These are phyloP conservation scores for Ametastegia equiseti DNA, from an alignment of 2,888 invertebrate species.

Conservation along the genomic window DNA sequence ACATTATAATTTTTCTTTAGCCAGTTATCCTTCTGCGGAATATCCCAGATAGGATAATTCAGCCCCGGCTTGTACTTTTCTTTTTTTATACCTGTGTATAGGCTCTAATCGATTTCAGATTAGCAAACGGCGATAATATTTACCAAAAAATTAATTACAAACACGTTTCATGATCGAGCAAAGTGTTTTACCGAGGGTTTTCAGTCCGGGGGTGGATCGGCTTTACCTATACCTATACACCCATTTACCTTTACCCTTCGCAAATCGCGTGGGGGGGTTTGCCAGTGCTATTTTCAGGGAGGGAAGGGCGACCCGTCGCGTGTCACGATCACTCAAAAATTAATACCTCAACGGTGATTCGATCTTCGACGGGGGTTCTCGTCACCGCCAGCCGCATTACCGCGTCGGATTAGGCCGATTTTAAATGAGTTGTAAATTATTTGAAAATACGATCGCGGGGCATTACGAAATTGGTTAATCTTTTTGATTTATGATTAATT, in stretches of 20 bases:
- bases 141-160: neutral
- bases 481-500: neutral
- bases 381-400: neutral
- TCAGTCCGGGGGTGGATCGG: neutral
- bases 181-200: no score
- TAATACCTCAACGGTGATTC: constrained; percentile 18
- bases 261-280: neutral
- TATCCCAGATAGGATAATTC: no score
- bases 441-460: neutral
- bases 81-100: neutral
- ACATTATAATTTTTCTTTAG: no score
- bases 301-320: neutral
- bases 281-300: constrained; percentile 4
- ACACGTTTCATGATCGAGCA: neutral
- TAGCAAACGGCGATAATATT: constrained; percentile 2
- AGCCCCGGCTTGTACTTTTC: no score
- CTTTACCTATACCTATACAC: neutral
- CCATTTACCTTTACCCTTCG: neutral
- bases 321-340: constrained; percentile 28
- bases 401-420: neutral
- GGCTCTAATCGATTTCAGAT: constrained; percentile 13
- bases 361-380: neutral
- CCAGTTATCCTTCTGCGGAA: no score
- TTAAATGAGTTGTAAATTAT: neutral
- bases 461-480: neutral